Evolutionary conservation across 2,888 invertebrate species (phyloP), one percentile per base, ranked within the genome.

Genomic region (Dynastes hyllus): DNA sequence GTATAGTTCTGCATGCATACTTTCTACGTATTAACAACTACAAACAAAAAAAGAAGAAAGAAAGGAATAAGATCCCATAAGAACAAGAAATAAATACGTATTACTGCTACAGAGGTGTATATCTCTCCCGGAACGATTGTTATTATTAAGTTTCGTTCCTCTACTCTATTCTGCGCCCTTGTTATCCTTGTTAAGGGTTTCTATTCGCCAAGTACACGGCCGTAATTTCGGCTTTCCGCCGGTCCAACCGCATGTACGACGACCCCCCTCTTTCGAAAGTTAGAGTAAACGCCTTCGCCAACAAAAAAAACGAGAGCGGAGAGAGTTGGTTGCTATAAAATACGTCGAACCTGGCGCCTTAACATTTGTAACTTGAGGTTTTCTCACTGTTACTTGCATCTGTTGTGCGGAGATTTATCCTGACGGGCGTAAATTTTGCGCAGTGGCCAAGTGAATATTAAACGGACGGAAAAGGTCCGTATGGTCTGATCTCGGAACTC

Each of bases 341-440:
- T 73, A 73, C n/a, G 73, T 73, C 73, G 73, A 73, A 58, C 51
- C 58, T 3, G 51, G 27, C 51, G 69, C 69, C 51, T 69, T 29
- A 69, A 51, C 69, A 69, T 69, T 63, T 58, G 58, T 73, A 73
- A 58, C 58, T 61, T 37, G 73, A 58, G 37, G 73, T 58, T 58
- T 73, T 58, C 27, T 53, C 40, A 27, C 40, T 73, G 73, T 73
- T 73, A 73, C 58, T 73, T 73, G 61, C 73, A 73, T 73, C 73
- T 73, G 73, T 37, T 58, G 58, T 58, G 51, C 50, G 53, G 40
- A 61, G 55, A 73, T 73, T 73, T 73, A 58, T 73, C 45, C 73
- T 40, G 9, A 22, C 29, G 69, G 29, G 73, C 73, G 61, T 73
- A 73, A 73, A 73, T 73, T 73, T 73, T 22, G 45, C 37, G 73